A percentile compares a stretch with the other conserved stretches of the same genome.
phyloP scores from a whole-genome alignment of 2,888 invertebrate genomes.

The Piscicola geometra region DNA sequence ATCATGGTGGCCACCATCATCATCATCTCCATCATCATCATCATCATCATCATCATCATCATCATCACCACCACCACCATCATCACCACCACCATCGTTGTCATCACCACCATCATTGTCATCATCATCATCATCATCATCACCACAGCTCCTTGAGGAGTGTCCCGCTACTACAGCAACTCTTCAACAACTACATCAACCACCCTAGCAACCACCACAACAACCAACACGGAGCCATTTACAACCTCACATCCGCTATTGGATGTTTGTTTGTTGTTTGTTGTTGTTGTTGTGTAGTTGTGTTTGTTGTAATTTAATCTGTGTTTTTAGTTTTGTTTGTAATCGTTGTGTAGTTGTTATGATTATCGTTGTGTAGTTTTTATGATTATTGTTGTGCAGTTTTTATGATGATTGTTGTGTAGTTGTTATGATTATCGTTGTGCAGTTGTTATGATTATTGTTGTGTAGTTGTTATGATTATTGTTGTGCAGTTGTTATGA shows the following conservation, averaged over 20 bases:
- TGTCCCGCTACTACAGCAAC: not conserved
- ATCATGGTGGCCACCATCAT: slow-evolving; percentile 29
- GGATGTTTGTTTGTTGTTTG: slow-evolving; percentile 1
- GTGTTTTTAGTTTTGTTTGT: not conserved
- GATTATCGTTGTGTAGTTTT: not conserved
- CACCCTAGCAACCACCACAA: not conserved
- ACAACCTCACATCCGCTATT: not conserved
- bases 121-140: no score
- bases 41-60: slow-evolving; percentile 31
- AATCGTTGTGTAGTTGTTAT: not conserved
- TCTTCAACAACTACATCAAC: slow-evolving; percentile 13
- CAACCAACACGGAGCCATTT: not conserved
- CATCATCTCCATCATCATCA: slow-evolving; percentile 32
- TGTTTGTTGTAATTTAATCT: not conserved
- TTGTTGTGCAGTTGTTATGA: no score
- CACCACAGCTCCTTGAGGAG: not conserved
- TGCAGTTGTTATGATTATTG: not conserved
- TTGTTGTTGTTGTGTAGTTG: not conserved
- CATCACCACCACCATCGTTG: no score
- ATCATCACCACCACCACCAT: slow-evolving; percentile 17
- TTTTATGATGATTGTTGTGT: not conserved
- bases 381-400: not conserved
- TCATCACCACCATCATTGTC: no score
- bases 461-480: no score
- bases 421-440: no score